Evolutionary conservation across 2,888 invertebrate species (phyloP).

Genomic region (Megaustenia siamemsis): DNA sequence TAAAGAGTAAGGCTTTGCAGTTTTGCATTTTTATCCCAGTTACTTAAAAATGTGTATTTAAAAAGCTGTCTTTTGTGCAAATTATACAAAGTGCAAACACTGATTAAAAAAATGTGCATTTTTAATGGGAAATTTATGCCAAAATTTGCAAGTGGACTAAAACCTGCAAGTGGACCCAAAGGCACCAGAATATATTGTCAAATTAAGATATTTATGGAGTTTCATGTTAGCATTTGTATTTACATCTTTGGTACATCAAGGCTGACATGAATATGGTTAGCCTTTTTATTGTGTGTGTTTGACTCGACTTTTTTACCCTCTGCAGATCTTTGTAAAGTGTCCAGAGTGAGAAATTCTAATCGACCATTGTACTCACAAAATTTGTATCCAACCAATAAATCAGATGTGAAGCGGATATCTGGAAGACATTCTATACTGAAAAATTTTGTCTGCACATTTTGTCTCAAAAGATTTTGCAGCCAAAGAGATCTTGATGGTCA

Average conservation of each 20-base stretch:
- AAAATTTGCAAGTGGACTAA: too few species aligned
- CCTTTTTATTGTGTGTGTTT: background rate
- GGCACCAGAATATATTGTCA: too few species aligned
- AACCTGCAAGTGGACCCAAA: too few species aligned
- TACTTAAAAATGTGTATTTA: too few species aligned
- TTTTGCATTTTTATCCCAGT: too few species aligned
- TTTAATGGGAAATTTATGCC: too few species aligned
- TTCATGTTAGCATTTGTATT: background rate
- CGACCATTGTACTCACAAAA: conserved; percentile 7
- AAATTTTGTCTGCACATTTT: conserved; percentile 51
- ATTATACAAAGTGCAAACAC: too few species aligned
- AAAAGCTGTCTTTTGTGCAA: too few species aligned
- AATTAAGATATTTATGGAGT: too few species aligned
- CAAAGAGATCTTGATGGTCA: conserved; percentile 49
- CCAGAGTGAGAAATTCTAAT: conserved; percentile 32
- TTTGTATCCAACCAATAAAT: background rate
- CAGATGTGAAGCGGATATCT: conserved; percentile 1
- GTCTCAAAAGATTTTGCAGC: conserved; percentile 43
- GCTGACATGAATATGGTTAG: background rate
- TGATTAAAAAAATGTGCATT: too few species aligned
- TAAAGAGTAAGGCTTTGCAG: too few species aligned
- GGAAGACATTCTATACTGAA: conserved; percentile 41
- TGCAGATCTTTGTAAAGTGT: conserved; percentile 27
- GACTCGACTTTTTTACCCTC: conserved; percentile 22
- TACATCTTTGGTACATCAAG: background rate